A percentile compares a stretch with the other conserved stretches of the same genome.
Evolutionary conservation across 2,113 vertebrate species (phyloP).

Genomic region (Colinus virginianus): DNA sequence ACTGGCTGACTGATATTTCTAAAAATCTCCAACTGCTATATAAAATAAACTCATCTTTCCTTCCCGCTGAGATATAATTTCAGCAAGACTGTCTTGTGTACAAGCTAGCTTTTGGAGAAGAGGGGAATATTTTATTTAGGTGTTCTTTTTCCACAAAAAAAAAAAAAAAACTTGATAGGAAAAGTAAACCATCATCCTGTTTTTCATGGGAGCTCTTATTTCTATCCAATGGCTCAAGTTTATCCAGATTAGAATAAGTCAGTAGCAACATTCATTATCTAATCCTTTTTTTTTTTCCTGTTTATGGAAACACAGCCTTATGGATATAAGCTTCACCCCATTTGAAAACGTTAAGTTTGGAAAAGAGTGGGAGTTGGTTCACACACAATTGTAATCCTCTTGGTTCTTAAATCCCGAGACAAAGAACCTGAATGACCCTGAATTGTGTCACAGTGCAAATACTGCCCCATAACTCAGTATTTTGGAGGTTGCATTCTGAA

Average conservation of each 20-base stretch:
- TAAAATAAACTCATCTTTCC: conserved; percentile 64
- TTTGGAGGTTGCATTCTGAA: not conserved
- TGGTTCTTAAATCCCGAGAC: not conserved
- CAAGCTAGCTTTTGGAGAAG: not conserved
- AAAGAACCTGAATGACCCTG: not conserved
- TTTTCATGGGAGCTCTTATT: not conserved
- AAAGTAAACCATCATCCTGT: not conserved
- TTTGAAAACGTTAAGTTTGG: not conserved
- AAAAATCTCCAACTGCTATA: conserved; percentile 37
- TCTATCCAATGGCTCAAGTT: not conserved
- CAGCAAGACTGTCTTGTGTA: conserved; percentile 25
- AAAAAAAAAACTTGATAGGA: not conserved
- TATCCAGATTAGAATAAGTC: not conserved
- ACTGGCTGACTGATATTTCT: conserved; percentile 51
- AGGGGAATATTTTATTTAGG: conserved; percentile 2
- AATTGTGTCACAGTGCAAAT: not conserved
- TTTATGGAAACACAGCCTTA: not conserved
- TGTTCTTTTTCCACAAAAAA: not conserved
- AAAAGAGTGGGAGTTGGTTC: not conserved
- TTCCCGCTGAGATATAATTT: conserved; percentile 47
- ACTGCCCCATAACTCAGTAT: not conserved
- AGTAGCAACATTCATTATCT: not conserved
- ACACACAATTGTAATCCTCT: not conserved
- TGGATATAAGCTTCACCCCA: not conserved
- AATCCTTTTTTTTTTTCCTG: not conserved